Base-by-base conservation (phyloP, 2,797 vertebrate genomes). In the Salmo trutta region DNA sequence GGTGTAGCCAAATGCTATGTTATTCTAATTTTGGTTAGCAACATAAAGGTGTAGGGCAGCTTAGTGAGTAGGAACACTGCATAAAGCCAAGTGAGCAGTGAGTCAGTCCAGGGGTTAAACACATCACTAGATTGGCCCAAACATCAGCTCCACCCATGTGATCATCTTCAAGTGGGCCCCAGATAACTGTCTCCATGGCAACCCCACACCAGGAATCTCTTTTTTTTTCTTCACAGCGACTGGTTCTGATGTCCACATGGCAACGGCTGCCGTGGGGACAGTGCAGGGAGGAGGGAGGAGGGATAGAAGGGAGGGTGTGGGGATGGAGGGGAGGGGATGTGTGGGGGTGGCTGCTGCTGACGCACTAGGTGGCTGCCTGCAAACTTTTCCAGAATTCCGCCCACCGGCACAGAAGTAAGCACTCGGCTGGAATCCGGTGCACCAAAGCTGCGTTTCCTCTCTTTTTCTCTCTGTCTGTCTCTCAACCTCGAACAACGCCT, bases 311-410 rank as follows among this genome's bases (percentile, higher is more conserved):
- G 71, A 19, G 65, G 74, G 17, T 5, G 54, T 19, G 8, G 41
- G 24, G 54, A 24, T 19, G 14, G 2, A 21, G 27, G 12, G 64
- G 41, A 52, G 33, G 27, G 66, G 10, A 0, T 16, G 54, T 16
- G 59, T 5, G 41, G 27, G 31, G 59, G 59, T 64, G 75, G 52
- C 2, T 64, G 78, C 74, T 84, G 52, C 81, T 93, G 88, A 92
- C 87, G 87, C 87, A 88, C 70, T 84, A 62, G 0, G 75, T 70
- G 78, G 79, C 86, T 88, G 83, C 77, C 82, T 83, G 86, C 76
- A 89, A 92, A 91, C 85, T 91, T 91, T 79, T 89, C 77, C 79
- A 89, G 78, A 84, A 87, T 79, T 86, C 86, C 88, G 64, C 90
- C 90, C 88, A 33, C 92, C 79, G 75, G 75, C 78, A 1, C 84